Percentiles rank a stretch among this genome's conserved stretches.
These are phyloP conservation scores for Thamnaconus septentrionalis DNA, from an alignment of 2,113 vertebrate genomes.

Conservation along the genomic window DNA sequence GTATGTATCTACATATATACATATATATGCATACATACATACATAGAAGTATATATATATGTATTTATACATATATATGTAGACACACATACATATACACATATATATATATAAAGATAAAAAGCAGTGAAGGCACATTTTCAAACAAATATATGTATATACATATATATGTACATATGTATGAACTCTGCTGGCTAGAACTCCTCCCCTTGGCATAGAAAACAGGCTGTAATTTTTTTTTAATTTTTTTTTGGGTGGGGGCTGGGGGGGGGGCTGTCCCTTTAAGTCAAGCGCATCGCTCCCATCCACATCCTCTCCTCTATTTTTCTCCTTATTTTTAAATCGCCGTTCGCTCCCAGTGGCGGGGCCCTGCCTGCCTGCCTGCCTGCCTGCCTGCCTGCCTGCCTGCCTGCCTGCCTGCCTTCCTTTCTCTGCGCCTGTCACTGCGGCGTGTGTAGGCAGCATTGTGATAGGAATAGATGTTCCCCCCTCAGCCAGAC, in stretches of 20 bases:
- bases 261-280: too few relatives aligned
- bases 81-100: too few relatives aligned
- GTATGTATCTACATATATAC: too few relatives aligned
- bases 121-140: too few relatives aligned
- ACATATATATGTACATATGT: neutral
- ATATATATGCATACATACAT: too few relatives aligned
- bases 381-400: constrained; percentile 1
- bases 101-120: too few relatives aligned
- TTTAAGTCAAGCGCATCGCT: neutral
- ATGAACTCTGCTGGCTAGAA: too few relatives aligned
- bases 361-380: neutral
- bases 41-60: too few relatives aligned
- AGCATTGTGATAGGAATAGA: constrained; percentile 83
- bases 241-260: too few relatives aligned
- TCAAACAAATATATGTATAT: neutral
- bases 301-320: constrained; percentile 11
- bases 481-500: constrained; percentile 79
- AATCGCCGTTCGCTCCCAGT: constrained; percentile 53
- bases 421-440: constrained; percentile 50
- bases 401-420: constrained; percentile 17
- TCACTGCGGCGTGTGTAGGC: constrained; percentile 78
- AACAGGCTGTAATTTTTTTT: too few relatives aligned
- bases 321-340: constrained; percentile 23
- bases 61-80: too few relatives aligned
- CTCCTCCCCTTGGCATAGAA: too few relatives aligned